Base-by-base conservation (phyloP, 1,140 invertebrate species). In the Andricus grossulariae region DNA sequence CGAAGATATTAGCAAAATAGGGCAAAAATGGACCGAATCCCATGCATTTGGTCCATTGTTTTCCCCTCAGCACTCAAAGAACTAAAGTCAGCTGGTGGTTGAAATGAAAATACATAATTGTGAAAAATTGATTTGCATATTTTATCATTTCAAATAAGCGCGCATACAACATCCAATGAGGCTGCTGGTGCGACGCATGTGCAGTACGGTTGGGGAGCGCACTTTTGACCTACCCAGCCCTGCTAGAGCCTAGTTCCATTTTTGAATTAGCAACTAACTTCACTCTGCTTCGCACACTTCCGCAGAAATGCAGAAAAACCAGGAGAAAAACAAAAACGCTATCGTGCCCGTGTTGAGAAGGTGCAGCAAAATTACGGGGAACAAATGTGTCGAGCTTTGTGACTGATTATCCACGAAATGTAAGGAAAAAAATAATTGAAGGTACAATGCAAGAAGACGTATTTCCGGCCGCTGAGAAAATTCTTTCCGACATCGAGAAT, bases 401-500 rank as follows among this genome's bases (percentile, higher is more conserved):
- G 39, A 76, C 72, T 78, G 80, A 83, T 82, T 82, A 74, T 39
- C 77, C 71, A 60, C 82, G 82, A 86, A 79, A 86, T 85, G 87
- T 85, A 80, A 84, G 74, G 54, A 78, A 82, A 10, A 76, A 75
- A 72, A 55, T 77, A 75, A 73, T 74, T 80, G 54, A 74, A 72
- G 92, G 91, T 87, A 93, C 93, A 82, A 93, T 96, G 89, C 86
- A 89, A 80, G 92, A 93, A 71, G 89, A 93, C 81, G 84, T 83
- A 49, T 93, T 92, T 84, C 91, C 92, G 45, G 92, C 92, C 18
- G 95, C 94, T 55, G 95, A 96, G 88, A 95, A 95, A 92, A 97
- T 97, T 81, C 92, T 97, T 74, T 93, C 93, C 75, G 95, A 96
- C 81, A 93, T 97, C 54, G 93, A 96, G 84, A 93, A 93, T 80